Base-by-base conservation (phyloP, 2,113 vertebrate genomes). In the Centropristis striata region DNA sequence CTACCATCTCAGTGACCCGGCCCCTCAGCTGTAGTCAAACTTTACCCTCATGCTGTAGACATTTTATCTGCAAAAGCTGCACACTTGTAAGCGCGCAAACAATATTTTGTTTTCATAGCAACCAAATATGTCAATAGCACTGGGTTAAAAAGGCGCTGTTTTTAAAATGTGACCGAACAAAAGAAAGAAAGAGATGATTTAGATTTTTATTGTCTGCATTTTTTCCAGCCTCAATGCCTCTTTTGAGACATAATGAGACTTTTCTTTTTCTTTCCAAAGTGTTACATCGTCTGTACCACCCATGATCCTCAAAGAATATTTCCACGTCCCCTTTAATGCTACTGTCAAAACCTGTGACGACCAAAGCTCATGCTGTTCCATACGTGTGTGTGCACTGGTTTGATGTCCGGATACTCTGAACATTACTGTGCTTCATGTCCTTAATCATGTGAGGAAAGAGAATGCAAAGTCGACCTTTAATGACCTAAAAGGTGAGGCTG, bases 91-190 rank as follows among this genome's bases (percentile, higher is more conserved):
- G 32, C 32, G 32, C 32, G 32, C 32, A 32, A 71, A 87, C 71
- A 66, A 23, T 46, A 25, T 32, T 72, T 32, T 75, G 27, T 88
- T 78, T 64, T 73, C 60, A 79, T 59, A 63, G 64, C 84, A 90
- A 90, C 88, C 81, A 89, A 91, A 83, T 88, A 86, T 46, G 71
- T 87, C 77, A 65, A 73, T 81, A 74, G 82, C 88, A 90, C 90
- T 89, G 85, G 88, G 79, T 91, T 61, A 47, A 75, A 64, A 59
- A 86, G 68, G 81, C 75, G 61, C 83, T 70, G 73, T 88, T 91
- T 92, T 92, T 71, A 75, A 87, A 86, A 89, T 89, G 89, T 90
- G 88, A 90, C 78, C 71, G 79, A 91, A 90, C 75, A 77, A 81
- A 72, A 46, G 25, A 76, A 27, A 69, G 25, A 86, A 60, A 75